phyloP scores from a whole-genome alignment of 2,888 invertebrate species.

The Ectobius pallidus region DNA sequence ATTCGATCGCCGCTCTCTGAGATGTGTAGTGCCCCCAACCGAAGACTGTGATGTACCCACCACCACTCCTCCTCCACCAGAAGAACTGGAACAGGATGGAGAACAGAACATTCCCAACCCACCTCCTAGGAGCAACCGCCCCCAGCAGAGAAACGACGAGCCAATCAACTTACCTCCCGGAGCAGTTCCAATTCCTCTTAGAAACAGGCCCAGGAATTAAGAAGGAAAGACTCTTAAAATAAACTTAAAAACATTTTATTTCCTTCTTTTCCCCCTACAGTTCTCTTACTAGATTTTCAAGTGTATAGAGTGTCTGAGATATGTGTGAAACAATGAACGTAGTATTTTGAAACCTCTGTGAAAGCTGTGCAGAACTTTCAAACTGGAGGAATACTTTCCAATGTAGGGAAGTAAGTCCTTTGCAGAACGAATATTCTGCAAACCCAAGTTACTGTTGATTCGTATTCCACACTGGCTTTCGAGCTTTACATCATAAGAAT shows the following conservation, averaged over 20 bases:
- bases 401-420: too few species aligned
- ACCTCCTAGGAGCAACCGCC: slow-evolving; percentile 35
- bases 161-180: slow-evolving; percentile 37
- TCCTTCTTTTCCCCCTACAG: not conserved
- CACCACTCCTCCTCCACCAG: slow-evolving; percentile 66
- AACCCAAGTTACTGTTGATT: too few species aligned
- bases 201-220: slow-evolving; percentile 41
- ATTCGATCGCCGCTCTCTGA: slow-evolving; percentile 78
- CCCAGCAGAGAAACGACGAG: slow-evolving; percentile 22
- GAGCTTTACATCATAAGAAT: too few species aligned
- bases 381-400: too few species aligned
- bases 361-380: too few species aligned
- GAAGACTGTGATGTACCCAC: slow-evolving; percentile 88
- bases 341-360: too few species aligned
- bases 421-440: too few species aligned
- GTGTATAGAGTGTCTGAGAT: too few species aligned
- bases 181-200: slow-evolving; percentile 38
- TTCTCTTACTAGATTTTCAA: too few species aligned
- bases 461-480: too few species aligned
- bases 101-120: slow-evolving; percentile 44
- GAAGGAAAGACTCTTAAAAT: too few species aligned
- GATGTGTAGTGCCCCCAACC: slow-evolving; percentile 89
- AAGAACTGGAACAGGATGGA: slow-evolving; percentile 45
- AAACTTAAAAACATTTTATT: not conserved
- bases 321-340: too few species aligned